Percentiles rank a stretch among this genome's conserved stretches.
Evolutionary conservation across 2,888 invertebrate species (phyloP).

Genomic region (Leptinotarsa rubiginosa): DNA sequence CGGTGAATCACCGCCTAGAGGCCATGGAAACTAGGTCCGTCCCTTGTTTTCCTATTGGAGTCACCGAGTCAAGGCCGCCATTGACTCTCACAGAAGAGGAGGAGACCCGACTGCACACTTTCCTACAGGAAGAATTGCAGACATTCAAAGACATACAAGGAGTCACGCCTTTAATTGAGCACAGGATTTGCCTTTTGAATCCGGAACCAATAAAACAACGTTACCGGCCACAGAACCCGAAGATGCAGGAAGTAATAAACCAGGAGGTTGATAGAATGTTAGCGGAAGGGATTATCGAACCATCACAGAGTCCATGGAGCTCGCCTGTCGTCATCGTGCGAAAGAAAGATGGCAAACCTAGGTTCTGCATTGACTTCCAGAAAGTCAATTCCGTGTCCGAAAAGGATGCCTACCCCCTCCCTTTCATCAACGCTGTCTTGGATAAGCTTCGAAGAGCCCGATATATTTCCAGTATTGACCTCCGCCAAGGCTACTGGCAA

Average conservation of each 20-base stretch:
- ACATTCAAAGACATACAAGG: not conserved
- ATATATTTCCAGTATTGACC: conserved; percentile 41
- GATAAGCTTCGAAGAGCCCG: conserved; percentile 48
- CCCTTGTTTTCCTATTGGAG: not conserved
- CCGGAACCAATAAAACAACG: conserved; percentile 45
- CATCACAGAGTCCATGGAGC: conserved; percentile 41
- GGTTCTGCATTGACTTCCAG: too few species aligned
- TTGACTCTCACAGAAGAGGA: not conserved
- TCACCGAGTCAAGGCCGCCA: not conserved
- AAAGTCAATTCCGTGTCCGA: conserved; percentile 34
- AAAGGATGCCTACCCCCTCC: conserved; percentile 50
- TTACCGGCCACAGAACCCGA: conserved; percentile 46
- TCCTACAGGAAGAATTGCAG: not conserved
- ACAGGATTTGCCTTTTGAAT: not conserved
- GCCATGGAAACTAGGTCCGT: not conserved
- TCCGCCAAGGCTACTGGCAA: conserved; percentile 55
- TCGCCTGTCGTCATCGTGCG: conserved; percentile 36
- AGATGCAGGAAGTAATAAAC: conserved; percentile 30
- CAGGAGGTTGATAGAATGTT: too few species aligned
- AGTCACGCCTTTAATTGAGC: not conserved
- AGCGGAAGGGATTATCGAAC: conserved; percentile 31
- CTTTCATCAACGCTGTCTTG: conserved; percentile 50
- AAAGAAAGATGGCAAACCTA: conserved; percentile 35
- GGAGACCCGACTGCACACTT: not conserved
- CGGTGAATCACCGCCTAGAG: not conserved